phyloP scores from a whole-genome alignment of 2,113 vertebrate species.

The Centrocercus urophasianus region DNA sequence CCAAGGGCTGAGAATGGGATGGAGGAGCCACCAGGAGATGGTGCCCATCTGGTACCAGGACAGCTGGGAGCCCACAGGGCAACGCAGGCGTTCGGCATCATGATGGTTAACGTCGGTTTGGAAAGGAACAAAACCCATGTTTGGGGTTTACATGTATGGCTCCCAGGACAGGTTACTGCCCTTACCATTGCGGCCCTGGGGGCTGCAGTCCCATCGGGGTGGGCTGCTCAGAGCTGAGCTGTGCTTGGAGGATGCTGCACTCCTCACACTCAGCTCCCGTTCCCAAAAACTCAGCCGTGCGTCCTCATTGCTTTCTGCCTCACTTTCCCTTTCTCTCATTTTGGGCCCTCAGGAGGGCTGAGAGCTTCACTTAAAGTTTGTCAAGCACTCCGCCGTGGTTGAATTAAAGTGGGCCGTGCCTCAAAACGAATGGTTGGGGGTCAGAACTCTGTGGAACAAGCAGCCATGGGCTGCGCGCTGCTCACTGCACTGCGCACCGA shows the following conservation, averaged over 20 bases:
- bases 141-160: not conserved
- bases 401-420: not conserved
- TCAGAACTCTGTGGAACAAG: not conserved
- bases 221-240: not conserved
- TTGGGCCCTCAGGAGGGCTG: not conserved
- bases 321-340: not conserved
- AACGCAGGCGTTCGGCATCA: not conserved
- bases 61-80: not conserved
- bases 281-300: not conserved
- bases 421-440: too few relatives aligned
- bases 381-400: not conserved
- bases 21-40: accelerated
- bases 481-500: accelerated
- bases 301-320: not conserved
- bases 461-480: not conserved
- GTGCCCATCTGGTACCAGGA: accelerated
- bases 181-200: not conserved
- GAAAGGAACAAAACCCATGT: not conserved
- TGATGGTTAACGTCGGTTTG: not conserved
- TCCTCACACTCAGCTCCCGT: not conserved
- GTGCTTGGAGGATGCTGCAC: not conserved
- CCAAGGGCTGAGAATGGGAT: accelerated
- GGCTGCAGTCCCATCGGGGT: not conserved
- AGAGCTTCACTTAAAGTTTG: slow-evolving; percentile 31
- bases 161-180: not conserved